These are phyloP conservation scores for Drosophila mayaguana DNA, from an alignment of 2,888 invertebrate genomes.

Conservation along the genomic window DNA sequence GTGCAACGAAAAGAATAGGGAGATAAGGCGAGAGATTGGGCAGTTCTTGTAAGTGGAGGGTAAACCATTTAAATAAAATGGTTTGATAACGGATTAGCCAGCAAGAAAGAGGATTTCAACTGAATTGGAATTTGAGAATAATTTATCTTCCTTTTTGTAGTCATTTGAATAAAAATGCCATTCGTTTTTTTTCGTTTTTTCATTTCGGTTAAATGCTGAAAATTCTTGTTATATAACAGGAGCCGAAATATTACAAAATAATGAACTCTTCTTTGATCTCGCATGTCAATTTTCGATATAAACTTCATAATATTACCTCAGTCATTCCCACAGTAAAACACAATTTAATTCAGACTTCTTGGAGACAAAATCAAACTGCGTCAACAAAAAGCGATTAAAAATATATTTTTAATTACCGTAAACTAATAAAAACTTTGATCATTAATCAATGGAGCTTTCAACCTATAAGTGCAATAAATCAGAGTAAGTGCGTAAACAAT, in stretches of 20 bases:
- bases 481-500: conserved; percentile 67
- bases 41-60: conserved; percentile 20
- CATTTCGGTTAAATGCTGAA: too few relatives aligned
- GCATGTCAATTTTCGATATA: not conserved
- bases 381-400: conserved; percentile 38
- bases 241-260: too few relatives aligned
- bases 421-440: conserved; percentile 72
- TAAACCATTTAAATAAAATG: conserved; percentile 19
- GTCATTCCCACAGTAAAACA: too few relatives aligned
- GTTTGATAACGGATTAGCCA: not conserved
- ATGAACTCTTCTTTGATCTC: not conserved
- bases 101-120: not conserved
- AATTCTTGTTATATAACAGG: not conserved
- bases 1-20: conserved; percentile 43
- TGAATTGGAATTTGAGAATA: not conserved
- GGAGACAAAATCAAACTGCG: not conserved
- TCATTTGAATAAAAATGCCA: not conserved
- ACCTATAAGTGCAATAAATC: conserved; percentile 71
- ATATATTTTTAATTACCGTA: conserved; percentile 69
- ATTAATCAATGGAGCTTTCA: conserved; percentile 65
- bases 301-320: too few relatives aligned
- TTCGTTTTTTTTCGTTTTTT: not conserved
- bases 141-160: too few relatives aligned
- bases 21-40: conserved; percentile 45
- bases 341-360: not conserved